Conservation (phyloP, 2,888 invertebrate species). For the Pammene fasciana region DNA sequence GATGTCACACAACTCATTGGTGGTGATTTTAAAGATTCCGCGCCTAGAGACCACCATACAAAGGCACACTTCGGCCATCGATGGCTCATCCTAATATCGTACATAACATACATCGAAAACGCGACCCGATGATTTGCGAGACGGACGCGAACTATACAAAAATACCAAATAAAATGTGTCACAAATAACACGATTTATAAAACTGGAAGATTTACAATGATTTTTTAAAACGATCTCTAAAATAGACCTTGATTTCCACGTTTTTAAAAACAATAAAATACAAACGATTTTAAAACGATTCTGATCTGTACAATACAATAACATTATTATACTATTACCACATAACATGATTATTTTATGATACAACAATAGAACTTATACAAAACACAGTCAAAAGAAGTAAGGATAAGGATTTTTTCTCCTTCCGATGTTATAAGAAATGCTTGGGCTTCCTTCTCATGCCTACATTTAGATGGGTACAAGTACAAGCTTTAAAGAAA, state of each 20-base stretch:
- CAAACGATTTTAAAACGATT: constrained; percentile 51
- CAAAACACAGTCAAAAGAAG: constrained; percentile 59
- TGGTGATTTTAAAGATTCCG: background rate
- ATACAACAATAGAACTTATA: constrained; percentile 60
- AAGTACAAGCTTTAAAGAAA: background rate
- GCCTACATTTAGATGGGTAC: background rate
- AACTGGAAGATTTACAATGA: constrained; percentile 72
- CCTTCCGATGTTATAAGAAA: too few relatives aligned
- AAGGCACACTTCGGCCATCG: constrained; percentile 39
- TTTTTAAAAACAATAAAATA: constrained; percentile 61
- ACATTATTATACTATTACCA: constrained; percentile 42
- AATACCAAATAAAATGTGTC: constrained; percentile 73
- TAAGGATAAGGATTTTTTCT: constrained; percentile 1
- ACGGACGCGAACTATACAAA: constrained; percentile 70
- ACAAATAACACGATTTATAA: constrained; percentile 65
- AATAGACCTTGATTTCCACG: constrained; percentile 43
- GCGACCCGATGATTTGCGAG: constrained; percentile 66
- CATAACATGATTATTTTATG: constrained; percentile 65
- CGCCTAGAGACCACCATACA: constrained; percentile 14
- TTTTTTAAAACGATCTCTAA: constrained; percentile 66
- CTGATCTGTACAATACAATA: constrained; percentile 68
- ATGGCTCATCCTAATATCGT: constrained; percentile 54
- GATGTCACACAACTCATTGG: too few relatives aligned
- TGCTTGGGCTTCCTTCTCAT: too few relatives aligned
- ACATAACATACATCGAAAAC: constrained; percentile 67